phyloP scores from a whole-genome alignment of 1,140 invertebrate genomes.

The Ectropis grisescens region DNA sequence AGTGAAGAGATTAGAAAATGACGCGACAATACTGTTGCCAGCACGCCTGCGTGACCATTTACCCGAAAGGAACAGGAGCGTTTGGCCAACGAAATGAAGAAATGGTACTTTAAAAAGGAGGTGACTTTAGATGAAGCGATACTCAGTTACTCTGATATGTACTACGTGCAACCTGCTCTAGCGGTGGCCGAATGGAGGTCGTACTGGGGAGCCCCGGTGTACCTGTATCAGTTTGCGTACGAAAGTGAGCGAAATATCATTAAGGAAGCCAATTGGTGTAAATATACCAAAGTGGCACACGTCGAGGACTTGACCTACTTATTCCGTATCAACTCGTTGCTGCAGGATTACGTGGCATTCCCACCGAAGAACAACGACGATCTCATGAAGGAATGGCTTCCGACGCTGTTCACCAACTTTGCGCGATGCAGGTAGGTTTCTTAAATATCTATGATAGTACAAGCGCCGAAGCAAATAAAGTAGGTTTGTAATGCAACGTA shows the following conservation, averaged over 20 bases:
- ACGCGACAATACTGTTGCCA: background rate
- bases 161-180: slow-evolving; percentile 8
- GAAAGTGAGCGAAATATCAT: slow-evolving; percentile 2
- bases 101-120: slow-evolving; percentile 4
- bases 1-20: background rate
- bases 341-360: background rate
- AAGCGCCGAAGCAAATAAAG: too few species aligned
- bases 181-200: slow-evolving; percentile 4
- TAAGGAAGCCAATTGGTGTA: slow-evolving; percentile 1
- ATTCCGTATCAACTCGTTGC: slow-evolving; percentile 5
- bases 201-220: slow-evolving; percentile 4
- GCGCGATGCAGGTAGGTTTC: slow-evolving; percentile 9
- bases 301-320: slow-evolving; percentile 8
- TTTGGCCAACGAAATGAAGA: background rate
- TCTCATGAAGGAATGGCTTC: slow-evolving; percentile 10
- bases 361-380: slow-evolving; percentile 8
- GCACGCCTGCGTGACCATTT: too few species aligned
- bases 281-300: slow-evolving; percentile 3
- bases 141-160: slow-evolving; percentile 1
- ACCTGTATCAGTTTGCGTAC: slow-evolving; percentile 12
- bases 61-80: too few species aligned
- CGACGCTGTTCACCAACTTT: slow-evolving; percentile 5
- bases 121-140: slow-evolving; percentile 1
- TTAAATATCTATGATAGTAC: too few species aligned
- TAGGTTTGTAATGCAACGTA: too few species aligned